Base-by-base conservation (phyloP, 2,797 vertebrate genomes). In the Mallotus villosus region DNA sequence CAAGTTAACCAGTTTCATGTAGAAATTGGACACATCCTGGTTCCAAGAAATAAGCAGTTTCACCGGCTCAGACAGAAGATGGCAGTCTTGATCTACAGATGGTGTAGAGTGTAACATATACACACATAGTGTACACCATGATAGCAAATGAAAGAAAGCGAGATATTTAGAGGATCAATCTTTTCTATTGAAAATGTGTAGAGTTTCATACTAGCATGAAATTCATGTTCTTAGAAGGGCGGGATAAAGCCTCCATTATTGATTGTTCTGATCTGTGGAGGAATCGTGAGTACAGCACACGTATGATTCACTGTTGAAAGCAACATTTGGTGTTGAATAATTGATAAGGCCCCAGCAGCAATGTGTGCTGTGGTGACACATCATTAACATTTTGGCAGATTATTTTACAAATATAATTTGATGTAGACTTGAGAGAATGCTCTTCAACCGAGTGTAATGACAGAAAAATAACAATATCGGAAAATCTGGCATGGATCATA, bases 1-100 rank as follows among this genome's bases (percentile, higher is more conserved):
- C 12, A 46, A 12, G 41, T 46, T 46, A 46, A 46, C 11, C 2
- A 14, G 9, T 12, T 41, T 7, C 1, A 11, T 46, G 41, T 14
- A 14, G 16, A 6, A 25, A 6, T 24, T 34, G 6, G 27, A 16
- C 61, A 24, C 14, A 19, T 63, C 6, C 2, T 8, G 24, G 29
- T 24, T 64, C 41, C 41, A 46, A 46, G 41, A 46, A 46, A 46
- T 46, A 34, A 34, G 32, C 41, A 73, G 66, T 24, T 32, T 65
- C 49, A 72, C 16, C 12, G 8, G 17, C 73, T 8, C 19, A 60
- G 22, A 63, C 89, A 70, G 74, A 74, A 82, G 90, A 81, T 87
- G 90, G 89, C 85, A 25, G 78, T 83, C 72, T 84, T 70, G 61
- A 37, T 74, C 72, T 68, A 32, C 41, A n/a, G 9, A 46, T 9